phyloP scores from a whole-genome alignment of 2,888 invertebrate species.

The Hololepta plana region DNA sequence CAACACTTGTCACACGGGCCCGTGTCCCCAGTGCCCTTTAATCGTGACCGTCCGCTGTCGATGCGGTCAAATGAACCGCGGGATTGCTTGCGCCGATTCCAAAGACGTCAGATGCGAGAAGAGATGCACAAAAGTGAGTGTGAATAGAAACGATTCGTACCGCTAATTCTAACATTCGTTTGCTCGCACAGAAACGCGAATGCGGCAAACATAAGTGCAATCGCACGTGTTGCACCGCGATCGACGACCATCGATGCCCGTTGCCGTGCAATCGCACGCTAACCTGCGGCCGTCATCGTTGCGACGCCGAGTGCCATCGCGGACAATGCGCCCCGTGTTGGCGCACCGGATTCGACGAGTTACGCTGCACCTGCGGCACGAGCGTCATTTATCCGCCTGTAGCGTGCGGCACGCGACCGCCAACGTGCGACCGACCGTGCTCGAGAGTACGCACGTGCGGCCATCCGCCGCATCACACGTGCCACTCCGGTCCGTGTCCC shows the following conservation, averaged over 20 bases:
- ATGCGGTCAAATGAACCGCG: conserved; percentile 70
- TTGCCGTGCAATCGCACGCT: conserved; percentile 65
- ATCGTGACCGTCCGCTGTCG: conserved; percentile 63
- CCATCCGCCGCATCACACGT: conserved; percentile 70
- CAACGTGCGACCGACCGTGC: conserved; percentile 62
- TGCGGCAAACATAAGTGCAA: conserved; percentile 86
- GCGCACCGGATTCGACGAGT: conserved; percentile 68
- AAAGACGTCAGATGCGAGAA: conserved; percentile 75
- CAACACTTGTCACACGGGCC: conserved; percentile 46
- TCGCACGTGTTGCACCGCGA: conserved; percentile 70
- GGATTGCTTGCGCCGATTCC: conserved; percentile 61
- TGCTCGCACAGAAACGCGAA: conserved; percentile 43
- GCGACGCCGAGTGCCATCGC: conserved; percentile 76
- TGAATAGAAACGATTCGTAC: conserved; percentile 16
- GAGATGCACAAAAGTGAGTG: conserved; percentile 68
- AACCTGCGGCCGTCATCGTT: conserved; percentile 76
- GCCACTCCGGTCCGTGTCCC: conserved; percentile 63
- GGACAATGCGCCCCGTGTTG: conserved; percentile 68
- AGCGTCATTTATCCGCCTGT: conserved; percentile 80
- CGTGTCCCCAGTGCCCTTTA: conserved; percentile 61
- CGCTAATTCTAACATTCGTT: conserved; percentile 1
- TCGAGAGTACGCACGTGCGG: conserved; percentile 55
- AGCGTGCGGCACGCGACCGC: conserved; percentile 77
- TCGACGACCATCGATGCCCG: conserved; percentile 75
- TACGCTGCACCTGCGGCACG: conserved; percentile 79